Evolutionary conservation across 2,113 vertebrate genomes (phyloP).

Genomic region (Chaetura pelagica): DNA sequence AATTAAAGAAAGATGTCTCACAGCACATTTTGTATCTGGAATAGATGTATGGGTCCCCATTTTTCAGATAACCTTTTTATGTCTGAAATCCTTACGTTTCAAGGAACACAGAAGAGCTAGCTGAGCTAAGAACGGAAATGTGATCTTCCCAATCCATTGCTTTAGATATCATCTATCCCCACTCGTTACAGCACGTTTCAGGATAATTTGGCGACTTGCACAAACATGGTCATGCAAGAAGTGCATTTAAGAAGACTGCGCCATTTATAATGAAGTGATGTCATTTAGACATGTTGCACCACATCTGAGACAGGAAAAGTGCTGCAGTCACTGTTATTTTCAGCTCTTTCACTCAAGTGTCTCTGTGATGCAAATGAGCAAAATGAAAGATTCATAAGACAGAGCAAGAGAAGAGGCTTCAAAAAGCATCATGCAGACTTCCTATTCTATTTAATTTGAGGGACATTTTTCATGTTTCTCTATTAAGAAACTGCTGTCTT

Average conservation of each 20-base stretch:
- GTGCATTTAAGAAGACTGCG: slow-evolving; percentile 16
- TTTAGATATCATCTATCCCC: slow-evolving; percentile 21
- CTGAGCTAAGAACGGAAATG: neutral
- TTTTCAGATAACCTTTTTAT: slow-evolving; percentile 10
- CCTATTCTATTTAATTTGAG: slow-evolving; percentile 45
- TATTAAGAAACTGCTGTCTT: neutral
- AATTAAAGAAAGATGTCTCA: slow-evolving; percentile 15
- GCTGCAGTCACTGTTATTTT: slow-evolving; percentile 63
- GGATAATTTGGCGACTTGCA: slow-evolving; percentile 48
- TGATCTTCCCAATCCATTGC: slow-evolving; percentile 17
- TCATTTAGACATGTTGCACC: slow-evolving; percentile 67
- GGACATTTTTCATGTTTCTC: slow-evolving; percentile 20
- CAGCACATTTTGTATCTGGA: neutral
- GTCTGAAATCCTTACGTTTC: neutral
- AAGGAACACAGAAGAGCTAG: neutral
- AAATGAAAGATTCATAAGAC: slow-evolving; percentile 71
- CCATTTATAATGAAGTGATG: slow-evolving; percentile 60
- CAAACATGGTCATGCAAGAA: slow-evolving; percentile 42
- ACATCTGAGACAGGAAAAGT: slow-evolving; percentile 59
- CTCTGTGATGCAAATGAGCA: slow-evolving; percentile 56
- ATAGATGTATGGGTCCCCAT: neutral
- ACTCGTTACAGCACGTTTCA: slow-evolving; percentile 50
- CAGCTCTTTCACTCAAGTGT: slow-evolving; percentile 44
- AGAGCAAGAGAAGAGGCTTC: slow-evolving; percentile 51
- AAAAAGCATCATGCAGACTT: slow-evolving; percentile 53